A percentile compares a stretch with the other conserved stretches of the same genome.
Conservation (phyloP, 35 echinoderm and acorn worm genomes). For the Strongylocentrotus purpuratus region DNA sequence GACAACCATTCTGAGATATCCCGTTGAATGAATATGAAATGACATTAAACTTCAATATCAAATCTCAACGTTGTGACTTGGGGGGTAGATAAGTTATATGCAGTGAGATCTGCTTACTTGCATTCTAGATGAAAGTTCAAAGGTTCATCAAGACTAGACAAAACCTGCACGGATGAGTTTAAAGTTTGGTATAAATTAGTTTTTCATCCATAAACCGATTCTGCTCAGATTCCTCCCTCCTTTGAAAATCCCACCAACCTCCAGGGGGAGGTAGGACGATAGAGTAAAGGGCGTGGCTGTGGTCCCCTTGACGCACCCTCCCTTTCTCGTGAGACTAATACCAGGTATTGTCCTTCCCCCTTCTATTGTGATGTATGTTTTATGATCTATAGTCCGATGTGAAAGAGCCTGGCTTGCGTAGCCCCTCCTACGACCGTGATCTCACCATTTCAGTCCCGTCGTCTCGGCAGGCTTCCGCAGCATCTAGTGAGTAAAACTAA, state of each 20-base stretch:
- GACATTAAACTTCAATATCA: no score
- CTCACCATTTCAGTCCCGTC: constrained; percentile 66
- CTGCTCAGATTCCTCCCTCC: neutral
- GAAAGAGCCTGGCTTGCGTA: constrained; percentile 76
- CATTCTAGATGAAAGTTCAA: no score
- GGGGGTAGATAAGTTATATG: no score
- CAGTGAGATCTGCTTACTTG: no score
- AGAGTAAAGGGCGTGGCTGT: neutral
- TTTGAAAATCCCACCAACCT: neutral
- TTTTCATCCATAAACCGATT: no score
- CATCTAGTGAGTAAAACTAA: constrained; percentile 89
- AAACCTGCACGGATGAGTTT: no score
- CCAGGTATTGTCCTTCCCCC: constrained; percentile 75
- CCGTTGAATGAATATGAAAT: no score
- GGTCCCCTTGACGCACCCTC: neutral
- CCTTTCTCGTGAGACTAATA: constrained; percentile 58
- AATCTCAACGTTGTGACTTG: no score
- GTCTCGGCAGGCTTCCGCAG: constrained; percentile 70
- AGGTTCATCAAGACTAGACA: no score
- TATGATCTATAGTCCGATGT: constrained; percentile 86
- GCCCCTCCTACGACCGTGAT: constrained; percentile 61
- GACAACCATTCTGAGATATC: no score
- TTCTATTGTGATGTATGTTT: constrained; percentile 55
- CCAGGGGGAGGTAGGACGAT: neutral
- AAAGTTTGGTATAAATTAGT: no score